Evolutionary conservation across 2,797 vertebrate species (phyloP).

Genomic region (Phrynocephalus vlangalii): DNA sequence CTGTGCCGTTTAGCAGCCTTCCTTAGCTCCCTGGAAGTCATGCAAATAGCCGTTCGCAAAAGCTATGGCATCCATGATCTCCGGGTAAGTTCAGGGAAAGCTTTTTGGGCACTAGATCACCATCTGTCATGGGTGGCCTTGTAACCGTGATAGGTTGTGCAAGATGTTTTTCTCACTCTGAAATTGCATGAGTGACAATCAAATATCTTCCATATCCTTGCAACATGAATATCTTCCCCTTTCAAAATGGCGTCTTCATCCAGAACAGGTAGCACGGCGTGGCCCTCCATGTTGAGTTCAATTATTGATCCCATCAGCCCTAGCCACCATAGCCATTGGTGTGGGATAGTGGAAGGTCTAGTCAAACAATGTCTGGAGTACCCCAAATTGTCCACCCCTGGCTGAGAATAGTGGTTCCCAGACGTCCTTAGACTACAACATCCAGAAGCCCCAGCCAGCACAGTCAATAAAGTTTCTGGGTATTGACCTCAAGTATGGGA

Average conservation of each 20-base stretch:
- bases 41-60: slow-evolving; percentile 82
- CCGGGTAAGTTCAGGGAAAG: slow-evolving; percentile 63
- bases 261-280: not conserved
- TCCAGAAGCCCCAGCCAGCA: too few relatives aligned
- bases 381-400: too few relatives aligned
- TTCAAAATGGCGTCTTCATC: not conserved
- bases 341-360: too few relatives aligned
- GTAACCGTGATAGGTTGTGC: not conserved
- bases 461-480: too few relatives aligned
- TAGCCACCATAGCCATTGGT: too few relatives aligned
- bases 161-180: not conserved
- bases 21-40: slow-evolving; percentile 81
- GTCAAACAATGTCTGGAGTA: too few relatives aligned
- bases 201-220: not conserved
- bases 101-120: not conserved
- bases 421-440: too few relatives aligned
- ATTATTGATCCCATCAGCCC: too few relatives aligned
- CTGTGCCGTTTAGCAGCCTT: slow-evolving; percentile 81
- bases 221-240: not conserved
- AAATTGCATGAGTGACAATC: not conserved
- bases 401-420: too few relatives aligned
- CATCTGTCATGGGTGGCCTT: not conserved
- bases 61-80: slow-evolving; percentile 82
- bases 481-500: too few relatives aligned
- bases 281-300: too few relatives aligned